Evolutionary conservation across 1,140 invertebrate genomes (phyloP).

Genomic region (Mercenaria mercenaria): DNA sequence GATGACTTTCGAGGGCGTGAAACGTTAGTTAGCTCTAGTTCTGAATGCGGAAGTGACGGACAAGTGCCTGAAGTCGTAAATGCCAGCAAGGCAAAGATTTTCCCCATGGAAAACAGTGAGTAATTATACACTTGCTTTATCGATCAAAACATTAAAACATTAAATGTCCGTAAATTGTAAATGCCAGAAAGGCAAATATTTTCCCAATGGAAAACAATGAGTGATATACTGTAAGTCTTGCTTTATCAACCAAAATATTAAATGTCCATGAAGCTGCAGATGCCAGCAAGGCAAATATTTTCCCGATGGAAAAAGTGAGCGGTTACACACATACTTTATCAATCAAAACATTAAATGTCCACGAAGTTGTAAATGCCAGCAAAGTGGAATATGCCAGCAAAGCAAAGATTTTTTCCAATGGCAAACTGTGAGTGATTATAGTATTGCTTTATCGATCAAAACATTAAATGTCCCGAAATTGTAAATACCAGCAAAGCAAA

Average conservation of each 20-base stretch:
- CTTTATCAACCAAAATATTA: too few relatives aligned
- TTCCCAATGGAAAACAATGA: constrained; percentile 81
- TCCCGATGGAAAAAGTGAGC: constrained; percentile 82
- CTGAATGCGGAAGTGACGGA: constrained; percentile 74
- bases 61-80: constrained; percentile 74
- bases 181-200: constrained; percentile 78
- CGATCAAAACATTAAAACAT: too few relatives aligned
- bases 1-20: constrained; percentile 62
- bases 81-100: constrained; percentile 79
- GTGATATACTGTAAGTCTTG: neutral
- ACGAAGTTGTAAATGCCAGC: constrained; percentile 69
- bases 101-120: constrained; percentile 80
- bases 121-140: neutral
- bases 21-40: constrained; percentile 74
- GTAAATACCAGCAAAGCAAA: too few relatives aligned
- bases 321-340: neutral
- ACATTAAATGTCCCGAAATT: too few relatives aligned
- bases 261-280: constrained; percentile 74
- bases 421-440: too few relatives aligned
- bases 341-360: too few relatives aligned
- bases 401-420: constrained; percentile 82
- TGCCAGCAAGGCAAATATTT: constrained; percentile 79
- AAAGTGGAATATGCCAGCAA: too few relatives aligned
- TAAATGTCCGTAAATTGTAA: constrained; percentile 75
- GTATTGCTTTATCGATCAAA: neutral